Evolutionary conservation across 2,113 vertebrate species (phyloP).

Genomic region (Oryzias melastigma): DNA sequence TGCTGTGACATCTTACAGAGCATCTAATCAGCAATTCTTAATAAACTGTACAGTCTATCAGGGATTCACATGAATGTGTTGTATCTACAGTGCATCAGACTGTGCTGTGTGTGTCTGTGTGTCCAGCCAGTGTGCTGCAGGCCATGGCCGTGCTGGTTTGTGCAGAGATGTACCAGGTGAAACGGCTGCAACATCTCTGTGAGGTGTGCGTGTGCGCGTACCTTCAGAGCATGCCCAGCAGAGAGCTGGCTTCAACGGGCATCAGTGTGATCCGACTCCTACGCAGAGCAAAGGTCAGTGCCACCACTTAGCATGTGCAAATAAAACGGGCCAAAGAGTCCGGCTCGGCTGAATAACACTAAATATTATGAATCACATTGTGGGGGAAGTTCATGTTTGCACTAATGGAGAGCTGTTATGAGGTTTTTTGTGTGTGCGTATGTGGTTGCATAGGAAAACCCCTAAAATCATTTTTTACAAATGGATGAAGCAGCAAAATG

Average conservation of each 20-base stretch:
- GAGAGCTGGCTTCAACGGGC: slow-evolving; percentile 89
- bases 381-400: too few species aligned
- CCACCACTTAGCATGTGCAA: neutral
- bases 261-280: slow-evolving; percentile 90
- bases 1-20: too few species aligned
- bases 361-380: too few species aligned
- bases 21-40: neutral
- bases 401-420: too few species aligned
- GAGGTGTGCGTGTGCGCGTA: slow-evolving; percentile 93
- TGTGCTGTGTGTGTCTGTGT: slow-evolving; percentile 46
- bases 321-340: neutral
- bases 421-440: too few species aligned
- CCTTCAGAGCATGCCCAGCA: slow-evolving; percentile 94
- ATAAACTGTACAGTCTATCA: too few species aligned
- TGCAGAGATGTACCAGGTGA: slow-evolving; percentile 98
- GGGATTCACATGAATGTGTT: neutral
- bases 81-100: neutral
- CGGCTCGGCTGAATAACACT: neutral
- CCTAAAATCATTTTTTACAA: too few species aligned
- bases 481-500: too few species aligned
- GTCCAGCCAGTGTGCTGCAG: slow-evolving; percentile 89
- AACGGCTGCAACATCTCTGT: slow-evolving; percentile 93
- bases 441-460: too few species aligned
- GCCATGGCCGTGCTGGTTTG: slow-evolving; percentile 96
- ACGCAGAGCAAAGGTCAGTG: slow-evolving; percentile 89